Evolutionary conservation across 2,888 invertebrate species (phyloP).

Genomic region (Steromphala cineraria): DNA sequence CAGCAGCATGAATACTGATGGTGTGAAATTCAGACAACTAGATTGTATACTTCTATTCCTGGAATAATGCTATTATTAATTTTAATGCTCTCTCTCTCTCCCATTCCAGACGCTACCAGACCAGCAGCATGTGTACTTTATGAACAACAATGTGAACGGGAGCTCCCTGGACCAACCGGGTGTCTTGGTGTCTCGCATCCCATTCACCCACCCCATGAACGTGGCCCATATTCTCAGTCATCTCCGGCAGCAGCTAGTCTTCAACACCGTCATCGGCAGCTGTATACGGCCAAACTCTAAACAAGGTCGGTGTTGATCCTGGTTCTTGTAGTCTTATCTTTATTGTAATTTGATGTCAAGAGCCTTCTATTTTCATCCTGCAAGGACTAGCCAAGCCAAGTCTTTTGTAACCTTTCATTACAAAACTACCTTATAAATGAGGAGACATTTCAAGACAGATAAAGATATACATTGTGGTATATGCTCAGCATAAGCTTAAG

Average conservation of each 20-base stretch:
- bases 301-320: conserved; percentile 79
- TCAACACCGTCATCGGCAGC: conserved; percentile 91
- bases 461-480: background rate
- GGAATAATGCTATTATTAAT: too few species aligned
- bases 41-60: too few species aligned
- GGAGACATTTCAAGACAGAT: too few species aligned
- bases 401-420: background rate
- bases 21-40: too few species aligned
- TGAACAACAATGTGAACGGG: conserved; percentile 86
- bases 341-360: too few species aligned
- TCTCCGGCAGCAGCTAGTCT: conserved; percentile 91
- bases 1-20: too few species aligned
- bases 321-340: too few species aligned
- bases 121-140: conserved; percentile 94
- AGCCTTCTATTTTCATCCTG: too few species aligned
- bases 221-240: conserved; percentile 90
- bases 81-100: background rate
- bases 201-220: conserved; percentile 95
- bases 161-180: conserved; percentile 80
- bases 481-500: too few species aligned
- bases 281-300: conserved; percentile 89
- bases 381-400: background rate
- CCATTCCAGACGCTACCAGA: conserved; percentile 87
- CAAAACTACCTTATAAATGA: too few species aligned
- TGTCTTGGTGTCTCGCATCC: conserved; percentile 86